These are phyloP conservation scores for Physella acuta DNA, from an alignment of 1,140 invertebrate species.

Conservation along the genomic window DNA sequence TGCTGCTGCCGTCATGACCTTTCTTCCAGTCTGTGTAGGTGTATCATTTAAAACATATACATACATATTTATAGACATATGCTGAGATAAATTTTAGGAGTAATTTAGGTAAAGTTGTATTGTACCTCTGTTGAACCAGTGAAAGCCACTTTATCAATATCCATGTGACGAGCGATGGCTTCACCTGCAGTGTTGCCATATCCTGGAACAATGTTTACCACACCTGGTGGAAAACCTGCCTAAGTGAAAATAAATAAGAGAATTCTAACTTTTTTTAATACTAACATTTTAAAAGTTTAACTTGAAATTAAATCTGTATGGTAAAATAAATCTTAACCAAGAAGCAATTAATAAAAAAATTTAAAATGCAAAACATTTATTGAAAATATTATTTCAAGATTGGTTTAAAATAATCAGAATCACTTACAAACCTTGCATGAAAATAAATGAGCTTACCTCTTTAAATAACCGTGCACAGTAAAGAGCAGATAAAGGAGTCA, in stretches of 20 bases:
- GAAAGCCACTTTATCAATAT: slow-evolving; percentile 71
- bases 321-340: too few relatives aligned
- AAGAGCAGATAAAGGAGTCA: slow-evolving; percentile 85
- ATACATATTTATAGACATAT: background rate
- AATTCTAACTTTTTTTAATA: too few relatives aligned
- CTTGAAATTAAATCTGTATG: too few relatives aligned
- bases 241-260: too few relatives aligned
- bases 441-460: slow-evolving; percentile 67
- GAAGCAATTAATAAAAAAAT: too few relatives aligned
- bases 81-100: too few relatives aligned
- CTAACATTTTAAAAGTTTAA: too few relatives aligned
- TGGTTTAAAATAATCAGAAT: too few relatives aligned
- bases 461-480: slow-evolving; percentile 75
- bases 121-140: slow-evolving; percentile 83
- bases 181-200: slow-evolving; percentile 54
- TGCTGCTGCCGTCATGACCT: slow-evolving; percentile 75
- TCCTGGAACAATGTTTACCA: slow-evolving; percentile 73
- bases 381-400: too few relatives aligned
- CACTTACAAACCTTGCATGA: too few relatives aligned
- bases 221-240: slow-evolving; percentile 59
- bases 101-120: too few relatives aligned
- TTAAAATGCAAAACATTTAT: too few relatives aligned
- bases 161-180: slow-evolving; percentile 47
- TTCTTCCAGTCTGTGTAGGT: slow-evolving; percentile 68
- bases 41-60: background rate